Base-by-base conservation (phyloP, 92 coral and sea anemone species). In the Actinostola sp. region DNA sequence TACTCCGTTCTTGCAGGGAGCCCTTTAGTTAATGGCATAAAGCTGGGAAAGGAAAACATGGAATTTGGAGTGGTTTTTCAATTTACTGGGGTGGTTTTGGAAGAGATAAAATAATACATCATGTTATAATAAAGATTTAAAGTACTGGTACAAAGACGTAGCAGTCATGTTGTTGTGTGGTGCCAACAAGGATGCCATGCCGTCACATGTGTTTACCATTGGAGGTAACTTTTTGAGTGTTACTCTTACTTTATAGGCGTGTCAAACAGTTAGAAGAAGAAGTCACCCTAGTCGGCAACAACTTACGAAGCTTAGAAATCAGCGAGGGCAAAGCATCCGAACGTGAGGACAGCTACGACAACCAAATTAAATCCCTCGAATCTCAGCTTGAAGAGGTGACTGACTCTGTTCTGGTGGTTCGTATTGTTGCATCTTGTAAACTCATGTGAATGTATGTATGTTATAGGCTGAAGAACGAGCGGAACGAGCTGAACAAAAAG, bases 221-320 rank as follows among this genome's bases (percentile, higher is more conserved):
- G n/a, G n/a, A n/a, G n/a, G n/a, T n/a, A n/a, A n/a, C n/a, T n/a
- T n/a, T n/a, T n/a, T n/a, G n/a, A n/a, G n/a, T n/a, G n/a, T n/a
- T n/a, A n/a, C n/a, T n/a, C n/a, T 17, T 69, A 32, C 21, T 8
- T 73, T 55, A 8, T 53, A 95, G 99, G 20, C 91, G 91, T 67
- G 92, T 87, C 25, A 95, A 91, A 70, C 72, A 72, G 38, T 81
- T 95, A 13, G 99, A 95, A 66, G 97, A 95, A 26, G 99, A 95
- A 71, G 99, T 95, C 41, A 95, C 93, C 27, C 76, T 83, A 51
- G 99, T 95, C 28, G 99, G 99, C 61, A 95, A 91, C 70, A 95
- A 95, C 87, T 75, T 95, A 52, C 82, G 96, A 52, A 95, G 99
- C 71, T 79, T 95, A 65, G 97, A 95, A 78, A 89, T 91, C 77